phyloP scores from a whole-genome alignment of 2,888 invertebrate genomes.

The Nipponacmea schrenckii region DNA sequence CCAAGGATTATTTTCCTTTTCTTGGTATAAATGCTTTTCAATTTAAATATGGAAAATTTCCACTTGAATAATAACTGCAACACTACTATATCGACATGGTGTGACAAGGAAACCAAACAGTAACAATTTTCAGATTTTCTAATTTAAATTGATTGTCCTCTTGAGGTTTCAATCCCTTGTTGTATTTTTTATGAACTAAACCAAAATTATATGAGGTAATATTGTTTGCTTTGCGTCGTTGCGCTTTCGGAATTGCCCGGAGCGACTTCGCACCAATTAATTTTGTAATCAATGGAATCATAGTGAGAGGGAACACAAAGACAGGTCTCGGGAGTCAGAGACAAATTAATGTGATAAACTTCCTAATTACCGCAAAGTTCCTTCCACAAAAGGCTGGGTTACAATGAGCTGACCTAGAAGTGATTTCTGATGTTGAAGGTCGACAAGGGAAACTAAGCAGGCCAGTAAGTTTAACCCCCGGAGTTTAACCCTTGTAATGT shows the following conservation, averaged over 20 bases:
- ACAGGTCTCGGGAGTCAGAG: slow-evolving; percentile 13
- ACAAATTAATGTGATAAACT: slow-evolving; percentile 27
- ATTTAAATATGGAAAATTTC: too few relatives aligned
- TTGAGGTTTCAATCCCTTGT: background rate
- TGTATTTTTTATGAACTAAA: background rate
- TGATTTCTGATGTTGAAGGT: background rate
- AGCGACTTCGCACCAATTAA: background rate
- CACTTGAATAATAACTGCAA: too few relatives aligned
- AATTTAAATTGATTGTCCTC: background rate
- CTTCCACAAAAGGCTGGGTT: slow-evolving; percentile 12
- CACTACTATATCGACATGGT: too few relatives aligned
- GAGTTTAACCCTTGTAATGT: background rate
- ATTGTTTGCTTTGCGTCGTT: slow-evolving; percentile 3
- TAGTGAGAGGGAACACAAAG: slow-evolving; percentile 12
- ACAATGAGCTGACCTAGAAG: background rate
- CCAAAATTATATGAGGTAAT: slow-evolving; percentile 2
- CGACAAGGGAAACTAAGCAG: background rate
- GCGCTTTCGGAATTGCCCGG: background rate
- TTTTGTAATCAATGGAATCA: slow-evolving; percentile 4
- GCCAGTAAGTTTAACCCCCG: background rate
- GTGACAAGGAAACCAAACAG: too few relatives aligned
- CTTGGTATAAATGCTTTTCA: too few relatives aligned
- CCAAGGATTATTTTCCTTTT: too few relatives aligned
- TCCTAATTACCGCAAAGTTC: slow-evolving; percentile 18
- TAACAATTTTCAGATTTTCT: too few relatives aligned